Evolutionary conservation across 2,888 invertebrate genomes (phyloP).

Genomic region (Drosophila demipolita): DNA sequence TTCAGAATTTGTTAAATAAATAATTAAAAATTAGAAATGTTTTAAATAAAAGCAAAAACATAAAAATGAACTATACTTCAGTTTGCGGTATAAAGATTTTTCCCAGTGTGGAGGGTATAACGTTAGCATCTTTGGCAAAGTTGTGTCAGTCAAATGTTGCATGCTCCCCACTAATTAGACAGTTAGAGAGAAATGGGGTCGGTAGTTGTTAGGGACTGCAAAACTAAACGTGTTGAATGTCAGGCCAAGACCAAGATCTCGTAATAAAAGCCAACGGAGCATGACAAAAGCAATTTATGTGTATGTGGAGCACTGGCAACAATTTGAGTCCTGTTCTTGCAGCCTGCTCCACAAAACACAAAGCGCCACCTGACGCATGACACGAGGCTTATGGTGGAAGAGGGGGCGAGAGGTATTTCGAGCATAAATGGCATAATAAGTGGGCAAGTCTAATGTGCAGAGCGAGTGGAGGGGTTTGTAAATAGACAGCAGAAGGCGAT

Average conservation of each 20-base stretch:
- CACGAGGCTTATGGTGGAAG: constrained; percentile 13
- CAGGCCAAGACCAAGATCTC: constrained; percentile 68
- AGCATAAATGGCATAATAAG: constrained; percentile 75
- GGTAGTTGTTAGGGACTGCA: not conserved
- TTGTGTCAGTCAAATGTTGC: constrained; percentile 55
- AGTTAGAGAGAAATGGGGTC: not conserved
- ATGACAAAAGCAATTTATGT: constrained; percentile 79
- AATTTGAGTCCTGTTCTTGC: constrained; percentile 24
- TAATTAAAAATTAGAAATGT: not conserved
- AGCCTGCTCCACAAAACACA: constrained; percentile 39
- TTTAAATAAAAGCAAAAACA: not conserved
- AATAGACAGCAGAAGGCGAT: constrained; percentile 37
- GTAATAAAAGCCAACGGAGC: constrained; percentile 77
- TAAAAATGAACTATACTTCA: not conserved
- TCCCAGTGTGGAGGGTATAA: constrained; percentile 10
- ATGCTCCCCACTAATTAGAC: constrained; percentile 54
- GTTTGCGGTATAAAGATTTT: not conserved
- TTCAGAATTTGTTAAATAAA: not conserved
- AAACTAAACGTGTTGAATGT: constrained; percentile 58
- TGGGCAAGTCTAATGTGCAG: constrained; percentile 24
- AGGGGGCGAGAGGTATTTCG: constrained; percentile 25
- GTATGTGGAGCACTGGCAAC: constrained; percentile 41
- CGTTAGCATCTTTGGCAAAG: constrained; percentile 43
- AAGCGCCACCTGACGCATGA: constrained; percentile 59
- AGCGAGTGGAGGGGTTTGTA: not conserved